Evolutionary conservation across 2,888 invertebrate species (phyloP).

Genomic region (Cactoblastis cactorum): DNA sequence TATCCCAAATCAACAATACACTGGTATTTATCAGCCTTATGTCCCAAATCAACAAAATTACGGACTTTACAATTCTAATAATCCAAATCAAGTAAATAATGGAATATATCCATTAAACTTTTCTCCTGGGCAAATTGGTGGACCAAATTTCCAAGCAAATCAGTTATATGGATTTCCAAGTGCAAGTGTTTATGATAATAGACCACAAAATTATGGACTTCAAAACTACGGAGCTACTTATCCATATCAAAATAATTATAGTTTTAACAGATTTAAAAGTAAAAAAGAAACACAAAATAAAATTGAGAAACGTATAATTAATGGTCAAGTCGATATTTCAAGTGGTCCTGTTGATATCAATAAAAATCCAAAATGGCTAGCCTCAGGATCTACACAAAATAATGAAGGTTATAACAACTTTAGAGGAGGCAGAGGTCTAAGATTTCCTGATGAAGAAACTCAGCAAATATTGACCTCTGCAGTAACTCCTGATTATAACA

Average conservation of each 20-base stretch:
- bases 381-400: slow-evolving; percentile 38
- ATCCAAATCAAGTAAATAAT: neutral
- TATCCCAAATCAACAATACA: slow-evolving; percentile 11
- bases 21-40: slow-evolving; percentile 13
- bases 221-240: slow-evolving; percentile 37
- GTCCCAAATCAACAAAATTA: slow-evolving; percentile 14
- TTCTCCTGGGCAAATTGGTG: slow-evolving; percentile 4
- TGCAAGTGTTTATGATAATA: slow-evolving; percentile 22
- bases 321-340: slow-evolving; percentile 35
- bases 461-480: neutral
- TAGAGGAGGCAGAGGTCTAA: slow-evolving; percentile 30
- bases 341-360: slow-evolving; percentile 23
- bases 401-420: slow-evolving; percentile 22
- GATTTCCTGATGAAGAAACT: slow-evolving; percentile 37
- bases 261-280: slow-evolving; percentile 30
- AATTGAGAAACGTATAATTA: slow-evolving; percentile 58
- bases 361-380: slow-evolving; percentile 41
- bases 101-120: slow-evolving; percentile 13
- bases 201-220: slow-evolving; percentile 28
- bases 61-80: slow-evolving; percentile 24
- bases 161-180: slow-evolving; percentile 22
- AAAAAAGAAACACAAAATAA: slow-evolving; percentile 21
- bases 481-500: slow-evolving; percentile 18
- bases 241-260: slow-evolving; percentile 34
- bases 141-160: slow-evolving; percentile 19